Evolutionary conservation across 2,797 vertebrate species (phyloP).

Genomic region (Amazona finschi): DNA sequence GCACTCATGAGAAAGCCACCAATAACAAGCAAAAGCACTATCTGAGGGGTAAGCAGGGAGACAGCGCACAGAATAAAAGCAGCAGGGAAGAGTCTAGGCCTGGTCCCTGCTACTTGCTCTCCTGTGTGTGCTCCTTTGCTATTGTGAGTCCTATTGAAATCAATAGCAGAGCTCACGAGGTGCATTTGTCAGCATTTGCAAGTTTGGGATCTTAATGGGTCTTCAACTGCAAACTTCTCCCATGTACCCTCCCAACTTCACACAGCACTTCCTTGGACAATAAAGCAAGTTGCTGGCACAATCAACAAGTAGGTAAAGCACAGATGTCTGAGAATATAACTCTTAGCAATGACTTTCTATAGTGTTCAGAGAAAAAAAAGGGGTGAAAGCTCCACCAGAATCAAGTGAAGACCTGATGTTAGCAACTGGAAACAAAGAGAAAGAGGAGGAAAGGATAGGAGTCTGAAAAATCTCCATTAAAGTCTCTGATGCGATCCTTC

Average conservation of each 20-base stretch:
- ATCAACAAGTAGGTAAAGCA: not conserved
- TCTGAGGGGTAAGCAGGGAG: not conserved
- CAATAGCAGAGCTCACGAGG: not conserved
- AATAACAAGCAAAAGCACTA: not conserved
- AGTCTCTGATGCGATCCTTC: slow-evolving; percentile 24
- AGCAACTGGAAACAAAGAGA: not conserved
- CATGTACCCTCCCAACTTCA: not conserved
- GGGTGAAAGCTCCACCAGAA: not conserved
- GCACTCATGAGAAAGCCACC: not conserved
- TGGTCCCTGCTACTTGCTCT: not conserved
- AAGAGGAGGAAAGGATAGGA: not conserved
- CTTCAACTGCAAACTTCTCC: not conserved
- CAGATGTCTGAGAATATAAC: not conserved
- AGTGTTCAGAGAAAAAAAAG: not conserved
- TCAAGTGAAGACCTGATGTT: not conserved
- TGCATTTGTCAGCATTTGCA: not conserved
- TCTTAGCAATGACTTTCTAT: not conserved
- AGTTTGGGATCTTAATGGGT: not conserved
- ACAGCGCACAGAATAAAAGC: not conserved
- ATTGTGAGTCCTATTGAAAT: not conserved
- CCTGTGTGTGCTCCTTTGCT: not conserved
- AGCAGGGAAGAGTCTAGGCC: slow-evolving; percentile 32
- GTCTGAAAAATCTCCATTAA: slow-evolving; percentile 11
- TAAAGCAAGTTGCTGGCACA: not conserved
- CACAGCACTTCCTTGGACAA: not conserved